These are phyloP conservation scores for Xylophagus ater DNA, from an alignment of 2,888 invertebrate species.

Conservation along the genomic window DNA sequence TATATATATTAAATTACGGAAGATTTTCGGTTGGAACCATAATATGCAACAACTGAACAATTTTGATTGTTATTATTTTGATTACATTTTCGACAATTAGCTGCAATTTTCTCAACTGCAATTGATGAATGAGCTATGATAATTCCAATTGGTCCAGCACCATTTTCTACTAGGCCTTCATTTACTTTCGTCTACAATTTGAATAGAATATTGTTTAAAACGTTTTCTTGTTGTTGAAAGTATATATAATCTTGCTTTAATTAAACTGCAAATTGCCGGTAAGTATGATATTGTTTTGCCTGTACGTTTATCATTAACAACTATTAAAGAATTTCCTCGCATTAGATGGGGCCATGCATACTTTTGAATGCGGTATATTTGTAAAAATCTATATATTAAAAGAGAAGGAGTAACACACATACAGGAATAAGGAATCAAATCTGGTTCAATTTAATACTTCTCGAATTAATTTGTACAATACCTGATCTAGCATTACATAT, in stretches of 20 bases:
- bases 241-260: constrained; percentile 25
- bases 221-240: background rate
- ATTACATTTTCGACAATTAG: constrained; percentile 30
- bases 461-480: too few relatives aligned
- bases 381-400: constrained; percentile 18
- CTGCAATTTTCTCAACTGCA: constrained; percentile 43
- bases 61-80: background rate
- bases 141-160: constrained; percentile 50
- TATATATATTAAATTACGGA: too few relatives aligned
- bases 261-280: constrained; percentile 51
- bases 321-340: constrained; percentile 51
- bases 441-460: too few relatives aligned
- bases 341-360: constrained; percentile 60
- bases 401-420: too few relatives aligned
- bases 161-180: constrained; percentile 26
- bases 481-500: too few relatives aligned
- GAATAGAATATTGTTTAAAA: background rate
- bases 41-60: background rate
- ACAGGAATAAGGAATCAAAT: too few relatives aligned
- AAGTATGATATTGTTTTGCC: constrained; percentile 64
- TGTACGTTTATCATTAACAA: constrained; percentile 47
- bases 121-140: constrained; percentile 53
- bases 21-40: background rate
- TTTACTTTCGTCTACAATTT: constrained; percentile 32
- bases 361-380: constrained; percentile 44